phyloP scores from a whole-genome alignment of 2,797 vertebrate genomes.

The Enteromius thamalakanensis region DNA sequence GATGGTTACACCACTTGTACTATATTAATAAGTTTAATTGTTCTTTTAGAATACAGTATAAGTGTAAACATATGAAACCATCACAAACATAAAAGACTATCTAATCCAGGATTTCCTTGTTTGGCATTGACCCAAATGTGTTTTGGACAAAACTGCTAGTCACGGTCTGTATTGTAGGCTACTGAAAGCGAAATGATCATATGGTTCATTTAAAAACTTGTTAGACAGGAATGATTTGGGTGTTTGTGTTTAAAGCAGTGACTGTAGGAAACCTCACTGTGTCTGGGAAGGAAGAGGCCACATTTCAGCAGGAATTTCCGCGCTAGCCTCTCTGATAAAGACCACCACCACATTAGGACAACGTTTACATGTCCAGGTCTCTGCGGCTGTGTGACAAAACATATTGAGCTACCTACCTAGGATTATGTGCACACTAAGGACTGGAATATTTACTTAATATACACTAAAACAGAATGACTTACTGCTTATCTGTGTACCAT shows the following conservation, averaged over 20 bases:
- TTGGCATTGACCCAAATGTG: constrained; percentile 1
- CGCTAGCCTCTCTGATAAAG: not conserved
- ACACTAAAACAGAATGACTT: not conserved
- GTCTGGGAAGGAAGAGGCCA: constrained; percentile 9
- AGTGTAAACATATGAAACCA: not conserved
- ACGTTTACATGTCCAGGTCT: not conserved
- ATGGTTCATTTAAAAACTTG: constrained; percentile 34
- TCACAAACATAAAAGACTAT: not conserved
- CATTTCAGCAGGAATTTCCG: not conserved
- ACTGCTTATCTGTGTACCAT: not conserved
- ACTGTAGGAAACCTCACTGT: constrained; percentile 19
- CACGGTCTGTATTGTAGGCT: constrained; percentile 4
- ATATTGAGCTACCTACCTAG: not conserved
- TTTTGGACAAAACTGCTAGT: constrained; percentile 5
- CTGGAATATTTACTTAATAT: not conserved
- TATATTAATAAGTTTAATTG: not conserved
- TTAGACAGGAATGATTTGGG: constrained; percentile 29
- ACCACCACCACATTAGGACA: not conserved
- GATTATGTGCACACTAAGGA: not conserved
- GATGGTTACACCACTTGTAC: not conserved
- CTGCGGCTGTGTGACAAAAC: not conserved
- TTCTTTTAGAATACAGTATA: not conserved
- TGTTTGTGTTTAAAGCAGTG: constrained; percentile 46
- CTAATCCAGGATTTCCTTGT: not conserved
- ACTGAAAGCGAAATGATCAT: constrained; percentile 2